Conservation (phyloP, 2,888 invertebrate genomes). For the Tenthredo notha region DNA sequence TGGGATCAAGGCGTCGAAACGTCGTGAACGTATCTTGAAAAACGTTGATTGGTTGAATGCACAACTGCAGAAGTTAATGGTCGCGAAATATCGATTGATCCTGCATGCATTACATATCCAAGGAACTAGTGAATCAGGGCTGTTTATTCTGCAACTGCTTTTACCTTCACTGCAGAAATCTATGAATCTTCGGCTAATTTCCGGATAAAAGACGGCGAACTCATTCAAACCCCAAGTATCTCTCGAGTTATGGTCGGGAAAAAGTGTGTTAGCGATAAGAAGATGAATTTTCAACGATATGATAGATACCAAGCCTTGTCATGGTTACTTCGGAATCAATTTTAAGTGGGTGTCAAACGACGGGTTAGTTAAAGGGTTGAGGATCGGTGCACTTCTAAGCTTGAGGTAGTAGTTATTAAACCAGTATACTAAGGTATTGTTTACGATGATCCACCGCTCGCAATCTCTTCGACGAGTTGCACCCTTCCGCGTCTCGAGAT, state of each 20-base stretch:
- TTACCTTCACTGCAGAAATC: background rate
- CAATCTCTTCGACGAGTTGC: slow-evolving; percentile 60
- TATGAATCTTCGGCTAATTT: background rate
- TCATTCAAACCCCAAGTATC: background rate
- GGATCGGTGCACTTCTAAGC: background rate
- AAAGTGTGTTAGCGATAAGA: background rate
- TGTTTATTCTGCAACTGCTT: background rate
- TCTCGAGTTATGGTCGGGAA: background rate
- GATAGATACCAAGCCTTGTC: background rate
- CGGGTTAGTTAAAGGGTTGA: slow-evolving; percentile 21
- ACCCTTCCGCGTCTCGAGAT: slow-evolving; percentile 52
- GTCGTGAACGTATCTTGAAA: background rate
- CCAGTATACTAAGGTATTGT: slow-evolving; percentile 57
- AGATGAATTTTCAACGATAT: background rate
- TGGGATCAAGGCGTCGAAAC: background rate
- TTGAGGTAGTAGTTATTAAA: slow-evolving; percentile 18
- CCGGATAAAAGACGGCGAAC: background rate
- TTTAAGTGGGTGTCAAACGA: slow-evolving; percentile 10
- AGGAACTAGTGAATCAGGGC: background rate
- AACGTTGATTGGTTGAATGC: slow-evolving; percentile 8
- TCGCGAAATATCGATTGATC: background rate
- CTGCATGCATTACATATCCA: background rate
- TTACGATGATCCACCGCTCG: slow-evolving; percentile 62
- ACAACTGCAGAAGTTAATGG: background rate
- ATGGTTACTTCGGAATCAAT: background rate